These are phyloP conservation scores for Drosophila paracracens DNA, from an alignment of 2,888 invertebrate species.

Conservation along the genomic window DNA sequence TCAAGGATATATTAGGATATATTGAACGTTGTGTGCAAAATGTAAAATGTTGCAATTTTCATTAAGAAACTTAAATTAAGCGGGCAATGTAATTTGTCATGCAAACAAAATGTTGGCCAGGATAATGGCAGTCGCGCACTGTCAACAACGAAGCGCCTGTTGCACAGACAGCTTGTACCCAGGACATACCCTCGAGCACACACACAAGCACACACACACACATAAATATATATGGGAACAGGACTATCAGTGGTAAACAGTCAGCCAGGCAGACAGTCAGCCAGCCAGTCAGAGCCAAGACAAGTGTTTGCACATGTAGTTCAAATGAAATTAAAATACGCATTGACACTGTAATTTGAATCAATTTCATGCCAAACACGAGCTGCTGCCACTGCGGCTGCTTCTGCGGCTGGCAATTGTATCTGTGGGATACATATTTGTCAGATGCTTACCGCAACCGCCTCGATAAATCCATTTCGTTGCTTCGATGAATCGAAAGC, in stretches of 20 bases:
- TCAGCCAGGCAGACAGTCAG: slow-evolving; percentile 21
- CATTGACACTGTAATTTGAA: slow-evolving; percentile 81
- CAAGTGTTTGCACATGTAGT: slow-evolving; percentile 81
- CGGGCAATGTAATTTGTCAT: slow-evolving; percentile 74
- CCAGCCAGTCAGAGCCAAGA: slow-evolving; percentile 41
- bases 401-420: slow-evolving; percentile 41
- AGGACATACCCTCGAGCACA: slow-evolving; percentile 32
- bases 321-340: slow-evolving; percentile 81
- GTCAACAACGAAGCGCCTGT: slow-evolving; percentile 70
- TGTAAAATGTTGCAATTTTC: slow-evolving; percentile 73
- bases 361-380: slow-evolving; percentile 72
- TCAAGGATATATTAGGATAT: slow-evolving; percentile 32
- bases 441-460: slow-evolving; percentile 84
- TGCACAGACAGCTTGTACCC: slow-evolving; percentile 59
- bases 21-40: slow-evolving; percentile 54
- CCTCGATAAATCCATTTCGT: slow-evolving; percentile 85
- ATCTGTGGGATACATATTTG: slow-evolving; percentile 68
- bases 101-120: slow-evolving; percentile 76
- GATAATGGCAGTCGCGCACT: slow-evolving; percentile 66
- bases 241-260: slow-evolving; percentile 49
- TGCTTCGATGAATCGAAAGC: slow-evolving; percentile 62
- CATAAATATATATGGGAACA: slow-evolving; percentile 35
- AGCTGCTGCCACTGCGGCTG: slow-evolving; percentile 13
- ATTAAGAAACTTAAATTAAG: slow-evolving; percentile 78
- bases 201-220: slow-evolving; percentile 13